Base-by-base conservation (phyloP, 2,113 vertebrate species). In the Irena cyanogastra region DNA sequence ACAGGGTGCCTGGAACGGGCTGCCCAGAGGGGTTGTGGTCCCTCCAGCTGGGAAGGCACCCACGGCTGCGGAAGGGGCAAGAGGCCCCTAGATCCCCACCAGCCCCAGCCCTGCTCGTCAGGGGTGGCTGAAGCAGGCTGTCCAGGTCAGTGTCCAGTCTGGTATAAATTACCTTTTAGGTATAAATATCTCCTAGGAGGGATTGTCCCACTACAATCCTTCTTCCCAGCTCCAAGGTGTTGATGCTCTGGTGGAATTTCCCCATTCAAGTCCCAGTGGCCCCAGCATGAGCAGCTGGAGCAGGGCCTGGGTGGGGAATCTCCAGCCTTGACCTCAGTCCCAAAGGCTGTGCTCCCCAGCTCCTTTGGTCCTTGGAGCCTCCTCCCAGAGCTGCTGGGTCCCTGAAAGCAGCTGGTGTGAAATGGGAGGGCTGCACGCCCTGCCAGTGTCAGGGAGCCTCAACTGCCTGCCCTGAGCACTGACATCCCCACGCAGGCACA, bases 41-140 rank as follows among this genome's bases (percentile, higher is more conserved):
- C 44, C 31, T 39, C 39, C 33, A 35, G 20, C 16, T 11, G 6
- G 11, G 77, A 47, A 24, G 11, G 2, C 16, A 8, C 6, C 28
- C 39, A 28, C 0, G 1, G 59, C 10, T 33, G 9, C 1, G 2
- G 1, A 24, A 9, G 16, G 27, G 4, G 11, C 7, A 3, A 16
- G 31, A 20, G 24, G 24, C 13, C 27, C 16, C 47, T 1, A 4
- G 31, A 31, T 4, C 44, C 11, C 49, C 53, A 15, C 4, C 9
- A 10, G 23, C 22, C 52, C 39, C 59, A 39, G 27, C n/a, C 28
- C 26, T 7, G n/a, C 31, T 47, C 4, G 0, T 11, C 79, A 16
- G 52, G 23, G 16, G 1, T 44, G 54, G 69, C 42, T 44, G 47
- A 19, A 31, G 28, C 2, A 0, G 4, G 6, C 17, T 69, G 37